A percentile compares a stretch with the other conserved stretches of the same genome.
Evolutionary conservation across 1,140 invertebrate species (phyloP).

Genomic region (Lerema accius): DNA sequence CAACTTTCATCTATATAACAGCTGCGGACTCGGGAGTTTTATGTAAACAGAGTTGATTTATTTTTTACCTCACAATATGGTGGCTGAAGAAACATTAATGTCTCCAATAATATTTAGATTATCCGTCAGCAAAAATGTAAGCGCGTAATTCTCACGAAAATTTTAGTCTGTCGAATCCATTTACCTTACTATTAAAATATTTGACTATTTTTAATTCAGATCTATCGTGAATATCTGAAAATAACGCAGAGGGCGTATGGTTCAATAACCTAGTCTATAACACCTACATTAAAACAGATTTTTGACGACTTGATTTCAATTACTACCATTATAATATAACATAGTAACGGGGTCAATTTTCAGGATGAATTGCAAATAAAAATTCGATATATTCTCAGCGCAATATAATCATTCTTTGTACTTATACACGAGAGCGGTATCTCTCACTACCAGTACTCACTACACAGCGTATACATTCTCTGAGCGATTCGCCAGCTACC

Average conservation of each 20-base stretch:
- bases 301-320: too few species aligned
- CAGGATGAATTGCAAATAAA: slow-evolving; percentile 52
- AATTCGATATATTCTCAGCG: slow-evolving; percentile 60
- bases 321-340: neutral
- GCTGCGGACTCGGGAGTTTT: neutral
- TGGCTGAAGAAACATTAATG: neutral
- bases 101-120: too few species aligned
- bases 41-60: neutral
- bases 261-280: too few species aligned
- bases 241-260: too few species aligned
- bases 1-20: neutral
- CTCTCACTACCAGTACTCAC: slow-evolving; percentile 68
- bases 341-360: slow-evolving; percentile 7
- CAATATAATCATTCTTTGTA: slow-evolving; percentile 81
- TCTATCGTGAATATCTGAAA: too few species aligned
- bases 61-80: neutral
- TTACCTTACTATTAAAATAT: too few species aligned
- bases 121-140: too few species aligned
- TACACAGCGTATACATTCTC: slow-evolving; percentile 76
- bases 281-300: too few species aligned
- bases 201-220: too few species aligned
- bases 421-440: slow-evolving; percentile 68
- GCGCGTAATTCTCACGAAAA: too few species aligned
- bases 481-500: slow-evolving; percentile 69
- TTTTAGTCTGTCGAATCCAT: too few species aligned